Evolutionary conservation across 2,888 invertebrate species (phyloP).

Genomic region (Salpingus planirostris): DNA sequence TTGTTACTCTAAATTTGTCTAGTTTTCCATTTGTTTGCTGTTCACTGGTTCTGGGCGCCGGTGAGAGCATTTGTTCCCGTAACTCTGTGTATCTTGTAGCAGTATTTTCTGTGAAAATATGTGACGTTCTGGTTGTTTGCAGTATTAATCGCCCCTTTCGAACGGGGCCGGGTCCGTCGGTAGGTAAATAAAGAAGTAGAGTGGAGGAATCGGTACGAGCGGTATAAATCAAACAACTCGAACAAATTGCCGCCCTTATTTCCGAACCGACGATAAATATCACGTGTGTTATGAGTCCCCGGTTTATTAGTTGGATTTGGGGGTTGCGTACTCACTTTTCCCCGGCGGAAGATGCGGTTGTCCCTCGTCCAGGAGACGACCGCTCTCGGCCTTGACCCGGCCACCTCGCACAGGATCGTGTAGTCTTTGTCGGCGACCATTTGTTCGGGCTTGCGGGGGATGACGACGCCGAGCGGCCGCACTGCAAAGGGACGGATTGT

Average conservation of each 20-base stretch:
- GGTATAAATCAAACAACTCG: constrained; percentile 10
- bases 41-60: too few species aligned
- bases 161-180: not conserved
- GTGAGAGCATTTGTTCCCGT: too few species aligned
- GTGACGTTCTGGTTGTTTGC: too few species aligned
- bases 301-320: not conserved
- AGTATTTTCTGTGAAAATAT: too few species aligned
- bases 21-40: too few species aligned
- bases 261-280: constrained; percentile 1
- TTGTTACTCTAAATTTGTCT: too few species aligned
- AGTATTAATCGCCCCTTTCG: too few species aligned
- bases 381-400: constrained; percentile 80
- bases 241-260: constrained; percentile 9
- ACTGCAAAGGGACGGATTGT: constrained; percentile 48
- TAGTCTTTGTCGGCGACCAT: constrained; percentile 73
- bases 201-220: constrained; percentile 3
- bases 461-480: constrained; percentile 67
- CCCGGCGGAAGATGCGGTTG: constrained; percentile 65
- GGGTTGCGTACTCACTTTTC: constrained; percentile 51
- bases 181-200: constrained; percentile 5
- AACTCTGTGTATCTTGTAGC: too few species aligned
- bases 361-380: constrained; percentile 79
- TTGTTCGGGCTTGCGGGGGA: constrained; percentile 65
- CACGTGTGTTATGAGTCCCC: not conserved
- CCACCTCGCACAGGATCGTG: constrained; percentile 70